phyloP scores from a whole-genome alignment of 2,888 invertebrate genomes.

The Heteromyza rotundicornis region DNA sequence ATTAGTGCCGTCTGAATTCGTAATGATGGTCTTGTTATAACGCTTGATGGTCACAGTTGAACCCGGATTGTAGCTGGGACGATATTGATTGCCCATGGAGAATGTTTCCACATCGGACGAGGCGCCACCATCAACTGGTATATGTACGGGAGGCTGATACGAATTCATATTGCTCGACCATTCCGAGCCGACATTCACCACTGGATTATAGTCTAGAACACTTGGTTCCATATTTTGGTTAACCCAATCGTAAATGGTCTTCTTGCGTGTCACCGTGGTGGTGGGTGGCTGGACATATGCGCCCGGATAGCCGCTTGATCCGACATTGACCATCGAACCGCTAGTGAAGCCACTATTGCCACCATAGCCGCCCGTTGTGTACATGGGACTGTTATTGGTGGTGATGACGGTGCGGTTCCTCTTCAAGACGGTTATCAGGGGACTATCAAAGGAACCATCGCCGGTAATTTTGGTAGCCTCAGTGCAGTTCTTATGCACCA shows the following conservation, averaged over 20 bases:
- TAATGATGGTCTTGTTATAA: conserved; percentile 51
- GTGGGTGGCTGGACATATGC: conserved; percentile 25
- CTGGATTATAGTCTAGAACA: conserved; percentile 54
- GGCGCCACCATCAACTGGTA: conserved; percentile 34
- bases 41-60: conserved; percentile 48
- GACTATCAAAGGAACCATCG: conserved; percentile 30
- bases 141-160: conserved; percentile 34
- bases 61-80: conserved; percentile 29
- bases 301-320: conserved; percentile 18
- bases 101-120: conserved; percentile 32
- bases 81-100: conserved; percentile 26
- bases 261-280: conserved; percentile 37
- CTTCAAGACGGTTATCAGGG: conserved; percentile 39
- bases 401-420: conserved; percentile 41
- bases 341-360: conserved; percentile 24
- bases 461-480: conserved; percentile 44
- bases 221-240: conserved; percentile 46
- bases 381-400: conserved; percentile 34
- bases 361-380: conserved; percentile 27
- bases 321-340: conserved; percentile 28
- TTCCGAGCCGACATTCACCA: conserved; percentile 43
- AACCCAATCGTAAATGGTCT: conserved; percentile 50
- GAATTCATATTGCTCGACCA: conserved; percentile 23
- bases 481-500: conserved; percentile 58
- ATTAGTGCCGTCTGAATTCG: conserved; percentile 48